Conservation (phyloP, 2,113 vertebrate species). For the Ciconia boyciana region DNA sequence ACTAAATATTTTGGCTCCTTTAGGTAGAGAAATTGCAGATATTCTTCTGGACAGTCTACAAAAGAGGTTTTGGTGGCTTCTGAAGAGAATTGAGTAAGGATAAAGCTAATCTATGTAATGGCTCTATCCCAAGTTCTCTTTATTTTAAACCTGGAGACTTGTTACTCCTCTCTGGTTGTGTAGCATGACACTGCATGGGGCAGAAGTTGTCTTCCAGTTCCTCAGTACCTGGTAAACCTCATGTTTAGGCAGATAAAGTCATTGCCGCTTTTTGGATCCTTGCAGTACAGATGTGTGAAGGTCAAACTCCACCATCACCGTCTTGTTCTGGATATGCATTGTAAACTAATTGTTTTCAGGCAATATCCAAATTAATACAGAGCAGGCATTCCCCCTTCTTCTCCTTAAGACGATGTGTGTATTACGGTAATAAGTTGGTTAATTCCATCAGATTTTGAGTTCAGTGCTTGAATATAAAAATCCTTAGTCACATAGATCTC, state of each 20-base stretch:
- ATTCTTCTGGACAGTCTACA: not conserved
- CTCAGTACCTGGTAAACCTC: not conserved
- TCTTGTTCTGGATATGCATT: not conserved
- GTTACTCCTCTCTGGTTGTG: not conserved
- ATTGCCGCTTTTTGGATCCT: not conserved
- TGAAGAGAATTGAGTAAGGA: not conserved
- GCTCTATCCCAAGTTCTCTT: not conserved
- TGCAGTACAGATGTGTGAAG: not conserved
- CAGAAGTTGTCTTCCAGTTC: not conserved
- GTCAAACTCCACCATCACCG: not conserved
- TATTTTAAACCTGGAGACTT: not conserved
- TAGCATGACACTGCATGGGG: too few relatives aligned
- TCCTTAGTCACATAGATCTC: not conserved
- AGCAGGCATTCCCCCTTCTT: not conserved
- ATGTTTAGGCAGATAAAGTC: not conserved
- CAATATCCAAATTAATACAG: not conserved
- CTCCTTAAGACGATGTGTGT: not conserved
- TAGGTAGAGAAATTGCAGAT: not conserved
- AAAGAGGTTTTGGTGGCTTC: not conserved
- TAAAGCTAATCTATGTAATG: not conserved
- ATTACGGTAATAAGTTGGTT: not conserved
- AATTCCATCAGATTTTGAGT: not conserved
- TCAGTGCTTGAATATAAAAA: not conserved
- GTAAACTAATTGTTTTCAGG: not conserved
- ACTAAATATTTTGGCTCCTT: not conserved